These are phyloP conservation scores for Sinella curviseta DNA, from an alignment of 1,140 invertebrate genomes.

Conservation along the genomic window DNA sequence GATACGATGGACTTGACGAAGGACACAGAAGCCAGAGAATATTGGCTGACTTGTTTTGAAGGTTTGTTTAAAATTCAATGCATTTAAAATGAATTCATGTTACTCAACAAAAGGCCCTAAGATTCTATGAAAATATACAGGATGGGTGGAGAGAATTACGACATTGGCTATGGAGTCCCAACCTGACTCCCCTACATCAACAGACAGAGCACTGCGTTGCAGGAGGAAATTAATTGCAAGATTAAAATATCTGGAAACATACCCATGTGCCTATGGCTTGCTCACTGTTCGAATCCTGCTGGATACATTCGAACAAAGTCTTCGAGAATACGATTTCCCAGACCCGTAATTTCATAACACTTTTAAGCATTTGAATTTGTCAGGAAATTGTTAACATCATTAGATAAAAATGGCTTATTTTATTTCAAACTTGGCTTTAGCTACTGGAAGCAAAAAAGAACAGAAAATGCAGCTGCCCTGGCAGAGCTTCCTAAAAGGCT, in stretches of 20 bases:
- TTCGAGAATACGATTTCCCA: slow-evolving; percentile 86
- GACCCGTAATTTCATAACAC: slow-evolving; percentile 76
- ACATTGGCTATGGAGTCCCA: slow-evolving; percentile 72
- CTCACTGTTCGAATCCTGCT: slow-evolving; percentile 84
- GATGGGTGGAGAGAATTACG: slow-evolving; percentile 44
- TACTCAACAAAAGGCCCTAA: too few relatives aligned
- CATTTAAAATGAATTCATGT: slow-evolving; percentile 24
- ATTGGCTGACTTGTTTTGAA: slow-evolving; percentile 90
- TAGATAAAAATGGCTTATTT: too few relatives aligned
- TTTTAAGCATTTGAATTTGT: too few relatives aligned
- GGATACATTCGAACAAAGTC: slow-evolving; percentile 87
- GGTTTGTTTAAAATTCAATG: slow-evolving; percentile 63
- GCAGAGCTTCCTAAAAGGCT: slow-evolving; percentile 59
- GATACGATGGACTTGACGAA: slow-evolving; percentile 85
- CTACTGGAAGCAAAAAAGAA: slow-evolving; percentile 64
- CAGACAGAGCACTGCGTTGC: slow-evolving; percentile 76
- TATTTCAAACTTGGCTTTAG: neutral
- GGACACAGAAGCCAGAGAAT: slow-evolving; percentile 81
- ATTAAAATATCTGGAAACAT: slow-evolving; percentile 72
- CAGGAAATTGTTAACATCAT: too few relatives aligned
- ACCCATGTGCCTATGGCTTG: slow-evolving; percentile 82
- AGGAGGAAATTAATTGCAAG: slow-evolving; percentile 79
- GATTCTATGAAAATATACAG: too few relatives aligned
- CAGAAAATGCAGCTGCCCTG: slow-evolving; percentile 69
- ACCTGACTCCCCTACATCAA: slow-evolving; percentile 69